These are phyloP conservation scores for Odocoileus hemionus DNA, from an alignment of 2,113 vertebrate species.

Conservation along the genomic window DNA sequence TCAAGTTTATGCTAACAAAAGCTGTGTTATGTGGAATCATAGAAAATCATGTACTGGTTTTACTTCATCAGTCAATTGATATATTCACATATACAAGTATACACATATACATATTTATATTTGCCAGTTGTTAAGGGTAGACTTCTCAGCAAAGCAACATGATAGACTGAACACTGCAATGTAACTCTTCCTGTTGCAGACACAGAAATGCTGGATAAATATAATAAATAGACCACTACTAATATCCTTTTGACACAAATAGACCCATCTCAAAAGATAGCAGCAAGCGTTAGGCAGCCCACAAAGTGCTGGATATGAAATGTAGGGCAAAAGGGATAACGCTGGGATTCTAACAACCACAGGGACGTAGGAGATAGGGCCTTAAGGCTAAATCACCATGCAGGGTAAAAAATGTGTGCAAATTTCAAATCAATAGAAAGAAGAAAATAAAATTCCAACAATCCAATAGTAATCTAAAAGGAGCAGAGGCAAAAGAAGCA, in stretches of 20 bases:
- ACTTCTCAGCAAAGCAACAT: not conserved
- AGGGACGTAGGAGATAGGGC: not conserved
- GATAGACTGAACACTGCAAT: not conserved
- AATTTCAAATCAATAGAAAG: not conserved
- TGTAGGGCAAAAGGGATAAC: not conserved
- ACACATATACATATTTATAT: not conserved
- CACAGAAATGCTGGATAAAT: not conserved
- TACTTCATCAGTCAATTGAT: not conserved
- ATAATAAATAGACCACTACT: not conserved
- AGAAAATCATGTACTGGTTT: not conserved
- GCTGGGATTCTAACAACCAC: not conserved
- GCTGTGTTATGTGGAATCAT: not conserved
- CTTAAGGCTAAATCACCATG: not conserved
- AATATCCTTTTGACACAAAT: not conserved
- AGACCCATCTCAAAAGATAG: not conserved
- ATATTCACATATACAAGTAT: not conserved
- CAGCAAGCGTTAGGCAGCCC: not conserved
- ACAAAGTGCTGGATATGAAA: not conserved
- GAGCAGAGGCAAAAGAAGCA: not conserved
- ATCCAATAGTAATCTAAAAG: not conserved
- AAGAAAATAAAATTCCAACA: not conserved
- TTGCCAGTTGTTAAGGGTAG: not conserved
- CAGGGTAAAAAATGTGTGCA: not conserved
- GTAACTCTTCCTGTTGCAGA: not conserved
- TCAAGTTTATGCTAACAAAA: not conserved